Conservation (phyloP, 2,113 vertebrate species). For the Toxotes chatareus region DNA sequence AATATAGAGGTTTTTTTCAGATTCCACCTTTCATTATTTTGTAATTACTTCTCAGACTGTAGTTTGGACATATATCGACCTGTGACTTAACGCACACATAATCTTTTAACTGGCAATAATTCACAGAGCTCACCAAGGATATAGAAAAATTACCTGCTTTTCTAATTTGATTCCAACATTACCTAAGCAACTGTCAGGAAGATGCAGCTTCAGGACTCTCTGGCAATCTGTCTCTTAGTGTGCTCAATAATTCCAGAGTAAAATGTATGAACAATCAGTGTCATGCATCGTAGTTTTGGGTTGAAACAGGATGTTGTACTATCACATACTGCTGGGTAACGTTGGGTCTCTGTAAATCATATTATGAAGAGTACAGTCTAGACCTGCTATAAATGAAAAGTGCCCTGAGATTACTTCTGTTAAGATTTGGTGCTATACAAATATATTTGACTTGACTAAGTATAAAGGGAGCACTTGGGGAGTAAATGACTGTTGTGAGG, state of each 20-base stretch:
- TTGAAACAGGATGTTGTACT: not conserved
- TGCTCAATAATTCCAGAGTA: conserved; percentile 9
- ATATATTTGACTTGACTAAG: too few relatives aligned
- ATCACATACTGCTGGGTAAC: too few relatives aligned
- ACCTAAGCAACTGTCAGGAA: not conserved
- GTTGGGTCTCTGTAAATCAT: too few relatives aligned
- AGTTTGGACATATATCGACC: not conserved
- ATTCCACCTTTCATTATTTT: conserved; percentile 14
- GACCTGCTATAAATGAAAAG: too few relatives aligned
- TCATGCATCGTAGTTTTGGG: not conserved
- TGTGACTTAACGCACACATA: not conserved
- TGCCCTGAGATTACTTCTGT: too few relatives aligned
- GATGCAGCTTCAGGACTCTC: not conserved
- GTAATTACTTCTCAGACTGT: not conserved
- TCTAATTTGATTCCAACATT: conserved; percentile 1
- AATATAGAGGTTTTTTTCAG: not conserved
- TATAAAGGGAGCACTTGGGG: not conserved
- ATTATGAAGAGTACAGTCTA: too few relatives aligned
- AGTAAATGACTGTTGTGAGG: not conserved
- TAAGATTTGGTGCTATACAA: too few relatives aligned
- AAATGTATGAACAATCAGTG: not conserved
- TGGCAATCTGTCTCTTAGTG: not conserved
- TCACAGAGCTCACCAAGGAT: not conserved
- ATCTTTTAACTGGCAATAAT: not conserved
- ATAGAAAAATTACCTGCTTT: not conserved